A percentile compares a stretch with the other conserved stretches of the same genome.
Conservation (phyloP, 2,113 vertebrate genomes). For the Pantherophis guttatus region DNA sequence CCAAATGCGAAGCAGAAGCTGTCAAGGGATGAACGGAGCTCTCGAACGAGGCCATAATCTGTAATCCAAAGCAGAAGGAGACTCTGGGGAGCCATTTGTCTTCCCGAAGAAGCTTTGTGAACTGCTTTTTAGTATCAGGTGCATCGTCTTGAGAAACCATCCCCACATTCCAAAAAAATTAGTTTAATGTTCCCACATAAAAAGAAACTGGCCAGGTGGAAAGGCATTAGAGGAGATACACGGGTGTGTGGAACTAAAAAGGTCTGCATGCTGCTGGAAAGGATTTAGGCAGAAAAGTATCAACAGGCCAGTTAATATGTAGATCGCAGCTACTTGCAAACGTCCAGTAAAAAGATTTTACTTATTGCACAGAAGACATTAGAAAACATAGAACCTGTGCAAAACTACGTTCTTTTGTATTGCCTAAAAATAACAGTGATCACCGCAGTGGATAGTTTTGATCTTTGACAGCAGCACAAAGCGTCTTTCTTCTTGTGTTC, state of each 20-base stretch:
- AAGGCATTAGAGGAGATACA: constrained; percentile 71
- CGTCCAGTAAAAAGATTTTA: constrained; percentile 36
- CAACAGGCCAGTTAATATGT: constrained; percentile 74
- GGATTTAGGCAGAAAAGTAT: constrained; percentile 76
- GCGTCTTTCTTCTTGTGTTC: background rate
- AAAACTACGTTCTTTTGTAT: background rate
- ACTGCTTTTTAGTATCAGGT: constrained; percentile 97
- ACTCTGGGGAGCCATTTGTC: constrained; percentile 86
- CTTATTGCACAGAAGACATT: constrained; percentile 6
- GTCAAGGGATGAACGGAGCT: constrained; percentile 76
- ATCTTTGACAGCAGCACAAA: background rate
- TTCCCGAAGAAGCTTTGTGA: constrained; percentile 82
- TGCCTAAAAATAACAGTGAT: background rate
- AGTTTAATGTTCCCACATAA: constrained; percentile 93
- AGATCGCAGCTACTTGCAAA: constrained; percentile 72
- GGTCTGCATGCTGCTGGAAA: constrained; percentile 83
- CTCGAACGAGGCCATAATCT: constrained; percentile 74
- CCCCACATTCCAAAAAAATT: constrained; percentile 91
- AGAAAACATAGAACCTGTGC: background rate
- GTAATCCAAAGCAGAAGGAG: constrained; percentile 77
- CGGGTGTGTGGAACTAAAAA: constrained; percentile 91
- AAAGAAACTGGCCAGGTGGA: constrained; percentile 86
- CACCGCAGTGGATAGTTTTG: background rate
- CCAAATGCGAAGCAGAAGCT: constrained; percentile 82
- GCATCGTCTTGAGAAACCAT: constrained; percentile 97